Conservation (phyloP, 2,113 vertebrate species). For the Brienomyrus brachyistius region DNA sequence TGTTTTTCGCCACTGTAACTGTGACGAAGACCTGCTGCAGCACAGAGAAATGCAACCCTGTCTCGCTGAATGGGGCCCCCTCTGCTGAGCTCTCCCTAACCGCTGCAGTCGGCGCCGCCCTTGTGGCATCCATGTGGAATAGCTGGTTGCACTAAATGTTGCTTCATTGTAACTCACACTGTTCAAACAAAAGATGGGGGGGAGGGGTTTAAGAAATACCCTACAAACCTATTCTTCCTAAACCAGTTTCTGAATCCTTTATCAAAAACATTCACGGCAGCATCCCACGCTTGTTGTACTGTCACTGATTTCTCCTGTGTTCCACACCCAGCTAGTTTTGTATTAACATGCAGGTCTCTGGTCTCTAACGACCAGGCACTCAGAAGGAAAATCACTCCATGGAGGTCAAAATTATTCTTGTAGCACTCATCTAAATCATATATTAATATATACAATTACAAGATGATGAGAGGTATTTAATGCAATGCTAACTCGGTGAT, state of each 20-base stretch:
- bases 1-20: background rate
- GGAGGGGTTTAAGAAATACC: background rate
- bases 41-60: constrained; percentile 45
- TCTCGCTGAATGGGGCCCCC: constrained; percentile 17
- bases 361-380: background rate
- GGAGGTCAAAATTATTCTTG: background rate
- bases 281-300: background rate
- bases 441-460: background rate
- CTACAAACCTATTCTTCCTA: background rate
- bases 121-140: constrained; percentile 36
- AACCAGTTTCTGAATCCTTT: background rate
- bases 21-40: constrained; percentile 29
- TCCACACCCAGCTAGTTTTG: background rate
- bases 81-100: constrained; percentile 38
- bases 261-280: background rate
- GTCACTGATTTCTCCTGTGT: background rate
- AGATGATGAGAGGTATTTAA: background rate
- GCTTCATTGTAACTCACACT: too few relatives aligned
- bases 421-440: background rate
- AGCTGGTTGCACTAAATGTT: constrained; percentile 33
- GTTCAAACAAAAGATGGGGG: background rate
- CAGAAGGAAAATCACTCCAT: background rate
- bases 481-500: background rate
- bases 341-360: background rate
- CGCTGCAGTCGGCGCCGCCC: constrained; percentile 20